Conservation (phyloP, 2,888 invertebrate genomes). For the Brachylomia viminalis region DNA sequence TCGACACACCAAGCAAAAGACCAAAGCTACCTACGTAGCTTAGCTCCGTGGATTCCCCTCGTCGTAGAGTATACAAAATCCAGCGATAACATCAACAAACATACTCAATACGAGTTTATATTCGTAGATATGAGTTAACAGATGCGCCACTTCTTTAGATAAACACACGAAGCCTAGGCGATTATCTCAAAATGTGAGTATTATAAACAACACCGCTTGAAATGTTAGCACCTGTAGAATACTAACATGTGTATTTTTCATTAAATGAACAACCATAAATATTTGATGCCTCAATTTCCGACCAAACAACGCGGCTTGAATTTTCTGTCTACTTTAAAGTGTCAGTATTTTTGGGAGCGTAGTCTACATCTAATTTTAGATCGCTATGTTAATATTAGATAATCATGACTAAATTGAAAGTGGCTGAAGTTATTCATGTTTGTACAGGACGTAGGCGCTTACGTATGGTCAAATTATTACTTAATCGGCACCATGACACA, state of each 20-base stretch:
- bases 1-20: no score
- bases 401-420: conserved; percentile 33
- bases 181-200: conserved; percentile 69
- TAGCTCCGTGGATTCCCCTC: conserved; percentile 32
- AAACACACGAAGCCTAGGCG: conserved; percentile 71
- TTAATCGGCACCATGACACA: no score
- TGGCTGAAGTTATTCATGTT: background rate
- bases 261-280: conserved; percentile 42
- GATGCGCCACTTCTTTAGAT: conserved; percentile 78
- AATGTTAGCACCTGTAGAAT: conserved; percentile 51
- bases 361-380: conserved; percentile 5
- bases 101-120: conserved; percentile 51
- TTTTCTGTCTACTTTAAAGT: conserved; percentile 10
- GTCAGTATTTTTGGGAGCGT: conserved; percentile 4
- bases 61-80: conserved; percentile 51
- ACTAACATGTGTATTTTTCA: conserved; percentile 43
- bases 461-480: no score
- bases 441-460: background rate
- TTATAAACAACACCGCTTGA: conserved; percentile 59
- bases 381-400: conserved; percentile 24
- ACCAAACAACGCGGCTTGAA: conserved; percentile 3
- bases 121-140: conserved; percentile 69
- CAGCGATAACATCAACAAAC: conserved; percentile 61
- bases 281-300: conserved; percentile 48
- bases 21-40: conserved; percentile 6